Evolutionary conservation across 2,113 vertebrate genomes (phyloP).

Genomic region (Xenotilapia caudafasciata): DNA sequence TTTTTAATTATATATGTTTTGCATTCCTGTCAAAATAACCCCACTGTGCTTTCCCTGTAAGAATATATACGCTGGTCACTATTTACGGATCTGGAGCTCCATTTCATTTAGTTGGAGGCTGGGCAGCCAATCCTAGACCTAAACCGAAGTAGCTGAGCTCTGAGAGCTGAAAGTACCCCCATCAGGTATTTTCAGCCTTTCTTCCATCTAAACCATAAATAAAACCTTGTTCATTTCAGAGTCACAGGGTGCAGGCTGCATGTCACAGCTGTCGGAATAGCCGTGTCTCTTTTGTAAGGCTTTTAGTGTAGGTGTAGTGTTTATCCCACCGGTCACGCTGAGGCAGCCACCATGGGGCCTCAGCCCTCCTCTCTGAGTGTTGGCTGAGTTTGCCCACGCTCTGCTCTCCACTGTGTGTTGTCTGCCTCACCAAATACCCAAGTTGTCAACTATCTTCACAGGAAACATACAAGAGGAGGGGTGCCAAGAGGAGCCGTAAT

Average conservation of each 20-base stretch:
- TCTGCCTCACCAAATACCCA: constrained; percentile 26
- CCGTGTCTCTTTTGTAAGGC: constrained; percentile 59
- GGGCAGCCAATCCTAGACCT: not conserved
- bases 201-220: constrained; percentile 52
- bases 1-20: constrained; percentile 71
- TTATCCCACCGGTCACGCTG: constrained; percentile 60
- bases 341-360: constrained; percentile 53
- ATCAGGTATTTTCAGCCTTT: constrained; percentile 50
- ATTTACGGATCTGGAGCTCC: constrained; percentile 32
- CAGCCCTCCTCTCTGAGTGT: constrained; percentile 44
- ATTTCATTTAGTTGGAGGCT: not conserved
- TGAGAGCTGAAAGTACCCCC: constrained; percentile 44
- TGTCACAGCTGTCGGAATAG: constrained; percentile 57
- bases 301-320: constrained; percentile 70
- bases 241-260: constrained; percentile 41
- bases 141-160: constrained; percentile 25
- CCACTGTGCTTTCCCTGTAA: constrained; percentile 16
- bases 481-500: not conserved
- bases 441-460: constrained; percentile 37
- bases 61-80: constrained; percentile 43
- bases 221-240: constrained; percentile 48
- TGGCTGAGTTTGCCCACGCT: constrained; percentile 60
- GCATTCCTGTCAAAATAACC: constrained; percentile 49
- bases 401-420: constrained; percentile 23
- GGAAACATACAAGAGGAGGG: not conserved